Conservation (phyloP, 64 coral and sea anemone genomes). For the Exaiptasia diaphana region DNA sequence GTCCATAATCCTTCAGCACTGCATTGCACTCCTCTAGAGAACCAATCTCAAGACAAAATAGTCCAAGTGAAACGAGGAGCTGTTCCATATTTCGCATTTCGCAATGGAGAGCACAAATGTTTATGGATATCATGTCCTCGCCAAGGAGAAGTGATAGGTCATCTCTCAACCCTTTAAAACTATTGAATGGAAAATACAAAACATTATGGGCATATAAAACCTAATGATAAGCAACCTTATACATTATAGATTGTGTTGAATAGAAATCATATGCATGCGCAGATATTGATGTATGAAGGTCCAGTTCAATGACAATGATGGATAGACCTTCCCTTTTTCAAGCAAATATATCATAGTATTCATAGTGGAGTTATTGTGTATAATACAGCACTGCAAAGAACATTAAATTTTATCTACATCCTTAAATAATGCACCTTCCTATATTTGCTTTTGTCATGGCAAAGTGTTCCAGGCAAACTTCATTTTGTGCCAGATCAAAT, state of each 20-base stretch:
- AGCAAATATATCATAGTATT: too few relatives aligned
- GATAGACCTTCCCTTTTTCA: too few relatives aligned
- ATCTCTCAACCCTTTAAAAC: slow-evolving; percentile 32
- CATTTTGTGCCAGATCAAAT: not conserved
- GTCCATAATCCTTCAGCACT: slow-evolving; percentile 26
- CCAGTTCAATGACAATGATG: too few relatives aligned
- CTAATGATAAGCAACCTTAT: not conserved
- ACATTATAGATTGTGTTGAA: too few relatives aligned
- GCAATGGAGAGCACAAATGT: slow-evolving; percentile 46
- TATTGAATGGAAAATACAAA: not conserved
- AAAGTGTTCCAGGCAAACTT: slow-evolving; percentile 27
- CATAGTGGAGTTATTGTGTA: too few relatives aligned
- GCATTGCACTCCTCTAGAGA: slow-evolving; percentile 31
- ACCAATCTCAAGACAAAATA: slow-evolving; percentile 13
- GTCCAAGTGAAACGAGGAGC: slow-evolving; percentile 20
- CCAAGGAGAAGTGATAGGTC: not conserved
- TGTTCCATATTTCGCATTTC: slow-evolving; percentile 48
- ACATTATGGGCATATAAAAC: not conserved
- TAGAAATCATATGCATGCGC: too few relatives aligned
- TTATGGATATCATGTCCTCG: slow-evolving; percentile 2
- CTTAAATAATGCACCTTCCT: slow-evolving; percentile 33
- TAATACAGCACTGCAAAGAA: too few relatives aligned
- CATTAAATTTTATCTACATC: too few relatives aligned
- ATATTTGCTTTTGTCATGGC: slow-evolving; percentile 23
- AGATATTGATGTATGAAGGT: too few relatives aligned